Conservation (phyloP, 2,113 vertebrate genomes). For the Bungarus multicinctus region DNA sequence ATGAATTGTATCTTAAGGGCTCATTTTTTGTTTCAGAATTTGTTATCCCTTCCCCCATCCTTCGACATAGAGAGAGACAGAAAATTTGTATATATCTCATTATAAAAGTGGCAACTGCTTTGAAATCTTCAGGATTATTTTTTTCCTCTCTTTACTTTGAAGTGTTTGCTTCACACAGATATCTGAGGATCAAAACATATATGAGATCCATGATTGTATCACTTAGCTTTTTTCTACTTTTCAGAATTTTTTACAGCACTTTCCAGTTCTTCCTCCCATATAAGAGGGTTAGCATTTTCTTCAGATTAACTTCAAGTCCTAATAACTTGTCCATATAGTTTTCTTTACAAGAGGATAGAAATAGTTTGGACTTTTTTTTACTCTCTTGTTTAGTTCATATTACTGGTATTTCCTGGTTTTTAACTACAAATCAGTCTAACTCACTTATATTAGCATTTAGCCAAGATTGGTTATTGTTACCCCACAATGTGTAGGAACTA, state of each 20-base stretch:
- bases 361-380: background rate
- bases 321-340: background rate
- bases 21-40: background rate
- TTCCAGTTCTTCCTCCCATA: background rate
- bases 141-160: background rate
- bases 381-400: background rate
- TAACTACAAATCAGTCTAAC: background rate
- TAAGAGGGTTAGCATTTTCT: background rate
- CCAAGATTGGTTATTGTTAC: background rate
- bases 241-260: background rate
- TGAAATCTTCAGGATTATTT: background rate
- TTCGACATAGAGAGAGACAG: background rate
- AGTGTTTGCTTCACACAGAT: background rate
- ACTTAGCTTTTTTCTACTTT: background rate
- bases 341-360: background rate
- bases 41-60: background rate
- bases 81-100: background rate
- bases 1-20: background rate
- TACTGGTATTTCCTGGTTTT: background rate
- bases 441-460: background rate
- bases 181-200: background rate
- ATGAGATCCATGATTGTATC: background rate
- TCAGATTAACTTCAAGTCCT: background rate
- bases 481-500: background rate
- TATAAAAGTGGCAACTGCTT: background rate